Evolutionary conservation across 2,888 invertebrate species (phyloP).

Genomic region (Gymnoscelis rufifasciata): DNA sequence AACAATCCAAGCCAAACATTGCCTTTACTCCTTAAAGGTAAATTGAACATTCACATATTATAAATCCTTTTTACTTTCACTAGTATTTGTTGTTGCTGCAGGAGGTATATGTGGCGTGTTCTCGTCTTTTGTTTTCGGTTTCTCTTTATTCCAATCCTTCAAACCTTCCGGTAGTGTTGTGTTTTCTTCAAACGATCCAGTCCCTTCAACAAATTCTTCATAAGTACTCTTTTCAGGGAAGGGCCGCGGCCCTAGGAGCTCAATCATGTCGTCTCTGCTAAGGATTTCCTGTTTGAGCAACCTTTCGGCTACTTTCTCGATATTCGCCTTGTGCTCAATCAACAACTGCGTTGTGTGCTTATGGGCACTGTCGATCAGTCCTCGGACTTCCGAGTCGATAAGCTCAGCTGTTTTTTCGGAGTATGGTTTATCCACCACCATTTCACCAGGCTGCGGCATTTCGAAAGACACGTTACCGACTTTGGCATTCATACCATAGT

Average conservation of each 20-base stretch:
- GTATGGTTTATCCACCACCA: constrained; percentile 96
- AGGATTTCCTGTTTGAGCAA: constrained; percentile 96
- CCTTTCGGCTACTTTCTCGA: constrained; percentile 92
- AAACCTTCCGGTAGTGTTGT: constrained; percentile 96
- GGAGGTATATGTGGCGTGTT: constrained; percentile 41
- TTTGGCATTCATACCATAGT: constrained; percentile 98
- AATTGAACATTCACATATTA: constrained; percentile 62
- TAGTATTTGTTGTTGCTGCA: constrained; percentile 23
- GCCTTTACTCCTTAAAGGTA: constrained; percentile 65
- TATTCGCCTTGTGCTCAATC: constrained; percentile 88
- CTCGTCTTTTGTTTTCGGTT: constrained; percentile 46
- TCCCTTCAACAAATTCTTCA: constrained; percentile 99
- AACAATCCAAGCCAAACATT: constrained; percentile 37
- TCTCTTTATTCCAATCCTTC: constrained; percentile 94
- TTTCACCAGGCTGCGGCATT: constrained; percentile 94
- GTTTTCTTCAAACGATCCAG: constrained; percentile 98
- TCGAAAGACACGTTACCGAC: constrained; percentile 98
- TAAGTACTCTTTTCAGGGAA: constrained; percentile 99
- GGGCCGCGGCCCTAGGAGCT: constrained; percentile 94
- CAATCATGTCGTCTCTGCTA: constrained; percentile 98
- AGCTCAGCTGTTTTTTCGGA: constrained; percentile 98
- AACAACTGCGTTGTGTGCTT: constrained; percentile 88
- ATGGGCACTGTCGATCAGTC: constrained; percentile 82
- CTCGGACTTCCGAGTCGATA: constrained; percentile 93
- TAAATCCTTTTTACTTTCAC: constrained; percentile 54